Evolutionary conservation across 2,888 invertebrate genomes (phyloP), one percentile per base, ranked within the genome.

Genomic region (Epistrophella euchroma): DNA sequence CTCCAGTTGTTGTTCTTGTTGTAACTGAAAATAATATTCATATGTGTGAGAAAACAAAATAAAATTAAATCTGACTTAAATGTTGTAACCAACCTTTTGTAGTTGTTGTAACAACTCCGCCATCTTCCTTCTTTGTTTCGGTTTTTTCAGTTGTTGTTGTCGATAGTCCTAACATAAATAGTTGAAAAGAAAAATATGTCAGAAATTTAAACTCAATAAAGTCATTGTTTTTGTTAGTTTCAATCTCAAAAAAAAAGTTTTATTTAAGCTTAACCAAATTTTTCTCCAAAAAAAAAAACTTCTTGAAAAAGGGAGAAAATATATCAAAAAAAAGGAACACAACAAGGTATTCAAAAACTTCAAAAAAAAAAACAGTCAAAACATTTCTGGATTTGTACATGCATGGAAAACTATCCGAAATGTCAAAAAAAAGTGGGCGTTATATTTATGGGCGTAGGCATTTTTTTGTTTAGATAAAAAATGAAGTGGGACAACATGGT

Each of bases 31-130:
- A 83, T 40, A 68, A 77, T 40, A n/a, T 37, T 13, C 7, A 43
- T 17, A 17, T n/a, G 74, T 28, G 2, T 58, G 17, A 62, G 11
- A 79, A 80, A 62, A 1, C 0, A 71, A 79, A 43, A 15, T 4
- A 25, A 22, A 75, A 17, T n/a, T 4, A 50, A 45, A 45, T 1
- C 17, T 9, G 7, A 15, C 25, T 43, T 7, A 19, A 43, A 43
- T 7, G 15, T 6, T 37, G 17, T n/a, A 17, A 13, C 11, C n/a
- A 89, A 94, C 94, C 94, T 94, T 94, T 94, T 83, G 94, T 94
- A 91, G 94, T 94, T 91, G 93, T 94, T 91, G 94, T 94, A 92
- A 93, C 94, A 90, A 93, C 93, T 90, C 93, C 93, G 92, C 93
- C 94, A 93, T 94, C 93, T 90, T 94, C 93, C 85, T 93, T 93